These are phyloP conservation scores for Rhinoraja longicauda DNA, from an alignment of 2,797 vertebrate genomes.

Conservation along the genomic window DNA sequence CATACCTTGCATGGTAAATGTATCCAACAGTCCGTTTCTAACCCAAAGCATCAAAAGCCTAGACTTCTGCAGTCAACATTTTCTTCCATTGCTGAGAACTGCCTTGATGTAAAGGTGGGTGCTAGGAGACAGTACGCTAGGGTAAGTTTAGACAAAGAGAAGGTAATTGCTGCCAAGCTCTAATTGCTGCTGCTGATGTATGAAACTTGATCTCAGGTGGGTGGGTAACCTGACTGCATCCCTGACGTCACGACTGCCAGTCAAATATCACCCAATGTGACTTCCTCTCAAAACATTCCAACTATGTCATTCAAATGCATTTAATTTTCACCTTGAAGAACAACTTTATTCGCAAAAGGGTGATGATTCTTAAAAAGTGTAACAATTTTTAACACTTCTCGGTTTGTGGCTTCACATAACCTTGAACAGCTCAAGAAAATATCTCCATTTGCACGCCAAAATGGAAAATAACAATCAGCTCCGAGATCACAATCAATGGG, in stretches of 20 bases:
- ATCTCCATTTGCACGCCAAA: not conserved
- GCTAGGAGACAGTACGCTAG: conserved; percentile 49
- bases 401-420: not conserved
- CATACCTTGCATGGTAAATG: conserved; percentile 31
- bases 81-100: conserved; percentile 47
- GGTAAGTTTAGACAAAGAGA: conserved; percentile 52
- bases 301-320: not conserved
- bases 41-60: not conserved
- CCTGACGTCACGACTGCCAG: conserved; percentile 47
- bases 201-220: conserved; percentile 54
- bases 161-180: conserved; percentile 54
- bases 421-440: not conserved
- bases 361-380: too few species aligned
- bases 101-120: conserved; percentile 47
- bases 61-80: conserved; percentile 20
- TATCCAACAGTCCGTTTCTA: conserved; percentile 1
- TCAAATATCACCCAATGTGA: conserved; percentile 53
- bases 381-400: not conserved
- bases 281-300: conserved; percentile 11
- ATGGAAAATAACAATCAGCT: not conserved
- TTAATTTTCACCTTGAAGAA: not conserved
- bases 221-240: conserved; percentile 46
- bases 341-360: not conserved
- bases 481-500: not conserved
- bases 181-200: conserved; percentile 54